Percentiles rank a stretch among this genome's conserved stretches.
Conservation (phyloP, 2,113 vertebrate genomes). For the Carollia perspicillata region DNA sequence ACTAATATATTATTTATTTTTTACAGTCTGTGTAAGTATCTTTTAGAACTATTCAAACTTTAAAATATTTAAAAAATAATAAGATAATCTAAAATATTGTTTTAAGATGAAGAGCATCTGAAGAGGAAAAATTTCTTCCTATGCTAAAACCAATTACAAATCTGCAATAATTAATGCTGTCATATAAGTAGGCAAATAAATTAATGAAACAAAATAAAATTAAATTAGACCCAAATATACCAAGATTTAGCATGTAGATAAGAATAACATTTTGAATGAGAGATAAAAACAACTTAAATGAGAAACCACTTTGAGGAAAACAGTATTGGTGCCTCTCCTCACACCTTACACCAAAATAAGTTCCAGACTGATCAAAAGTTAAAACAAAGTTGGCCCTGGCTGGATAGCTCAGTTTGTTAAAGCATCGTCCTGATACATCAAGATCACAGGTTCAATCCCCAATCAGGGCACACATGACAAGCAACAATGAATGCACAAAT, state of each 20-base stretch:
- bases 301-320: neutral
- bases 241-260: neutral
- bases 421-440: no score
- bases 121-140: neutral
- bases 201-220: neutral
- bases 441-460: no score
- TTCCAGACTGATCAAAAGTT: neutral
- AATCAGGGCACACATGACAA: no score
- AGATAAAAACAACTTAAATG: neutral
- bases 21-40: neutral
- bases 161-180: neutral
- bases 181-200: neutral
- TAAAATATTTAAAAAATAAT: neutral
- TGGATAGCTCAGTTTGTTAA: no score
- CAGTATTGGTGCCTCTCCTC: neutral
- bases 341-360: neutral
- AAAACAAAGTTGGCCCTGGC: neutral
- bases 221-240: neutral
- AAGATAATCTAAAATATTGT: neutral
- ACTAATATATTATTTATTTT: neutral
- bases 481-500: no score
- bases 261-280: neutral
- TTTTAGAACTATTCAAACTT: neutral
- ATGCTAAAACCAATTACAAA: neutral
- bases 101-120: neutral